Evolutionary conservation across 1,140 invertebrate species (phyloP).

Genomic region (Palaemon carinicauda): DNA sequence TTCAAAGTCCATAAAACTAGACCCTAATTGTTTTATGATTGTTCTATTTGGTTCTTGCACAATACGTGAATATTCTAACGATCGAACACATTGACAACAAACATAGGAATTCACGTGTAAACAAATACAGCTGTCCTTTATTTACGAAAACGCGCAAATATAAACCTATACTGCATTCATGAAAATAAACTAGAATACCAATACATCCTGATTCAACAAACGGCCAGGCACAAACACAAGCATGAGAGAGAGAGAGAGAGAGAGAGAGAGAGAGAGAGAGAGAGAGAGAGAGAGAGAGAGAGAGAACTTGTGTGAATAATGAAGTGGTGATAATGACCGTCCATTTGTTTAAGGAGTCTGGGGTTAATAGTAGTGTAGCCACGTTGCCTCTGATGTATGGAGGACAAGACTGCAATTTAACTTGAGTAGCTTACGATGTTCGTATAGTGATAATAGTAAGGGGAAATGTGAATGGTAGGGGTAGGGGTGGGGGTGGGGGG

Average conservation of each 20-base stretch:
- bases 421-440: too few species aligned
- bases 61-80: not conserved
- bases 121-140: not conserved
- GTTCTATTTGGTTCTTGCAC: not conserved
- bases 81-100: not conserved
- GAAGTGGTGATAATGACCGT: not conserved
- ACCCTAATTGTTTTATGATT: not conserved
- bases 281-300: slow-evolving; percentile 10
- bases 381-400: too few species aligned
- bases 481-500: not conserved
- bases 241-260: not conserved
- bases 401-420: too few species aligned
- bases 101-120: not conserved
- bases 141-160: too few species aligned
- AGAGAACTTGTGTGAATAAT: not conserved
- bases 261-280: slow-evolving; percentile 26
- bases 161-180: too few species aligned
- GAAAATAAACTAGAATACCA: too few species aligned
- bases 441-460: not conserved
- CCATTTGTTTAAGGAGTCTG: not conserved
- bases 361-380: not conserved
- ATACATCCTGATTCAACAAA: not conserved
- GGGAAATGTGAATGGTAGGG: not conserved
- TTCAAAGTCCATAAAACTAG: too few species aligned
- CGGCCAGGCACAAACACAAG: not conserved